Conservation (phyloP, 1,140 invertebrate species). For the Galendromus occidentalis region DNA sequence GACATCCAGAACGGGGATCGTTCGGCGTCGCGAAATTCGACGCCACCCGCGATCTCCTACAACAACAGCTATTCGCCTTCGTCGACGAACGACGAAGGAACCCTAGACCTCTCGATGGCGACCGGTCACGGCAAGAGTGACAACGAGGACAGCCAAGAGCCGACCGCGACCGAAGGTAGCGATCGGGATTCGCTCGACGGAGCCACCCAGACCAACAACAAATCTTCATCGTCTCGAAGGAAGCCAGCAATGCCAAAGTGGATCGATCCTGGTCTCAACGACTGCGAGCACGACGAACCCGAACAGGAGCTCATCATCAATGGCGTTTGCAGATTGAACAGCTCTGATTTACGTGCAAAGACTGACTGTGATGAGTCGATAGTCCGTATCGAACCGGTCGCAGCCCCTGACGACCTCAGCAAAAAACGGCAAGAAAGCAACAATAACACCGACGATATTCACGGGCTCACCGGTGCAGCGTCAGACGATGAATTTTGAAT, state of each 20-base stretch:
- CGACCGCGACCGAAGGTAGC: conserved; percentile 24
- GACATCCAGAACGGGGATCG: conserved; percentile 47
- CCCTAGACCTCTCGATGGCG: conserved; percentile 53
- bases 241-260: conserved; percentile 89
- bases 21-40: conserved; percentile 42
- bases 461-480: neutral
- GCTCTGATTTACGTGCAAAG: neutral
- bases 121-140: conserved; percentile 21
- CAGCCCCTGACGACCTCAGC: neutral
- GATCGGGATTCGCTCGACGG: conserved; percentile 13
- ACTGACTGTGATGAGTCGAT: neutral
- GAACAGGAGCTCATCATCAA: conserved; percentile 7
- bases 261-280: conserved; percentile 66
- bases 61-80: conserved; percentile 11
- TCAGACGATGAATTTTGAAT: conserved; percentile 5
- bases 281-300: neutral
- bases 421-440: neutral
- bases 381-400: conserved; percentile 2
- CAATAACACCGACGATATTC: conserved; percentile 1
- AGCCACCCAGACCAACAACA: conserved; percentile 20
- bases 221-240: conserved; percentile 40
- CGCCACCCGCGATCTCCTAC: conserved; percentile 12
- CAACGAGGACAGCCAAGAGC: conserved; percentile 32
- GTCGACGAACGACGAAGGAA: conserved; percentile 19
- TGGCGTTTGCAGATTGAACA: neutral